phyloP scores from a whole-genome alignment of 1,140 invertebrate genomes.

The Elymnias hypermnestra region DNA sequence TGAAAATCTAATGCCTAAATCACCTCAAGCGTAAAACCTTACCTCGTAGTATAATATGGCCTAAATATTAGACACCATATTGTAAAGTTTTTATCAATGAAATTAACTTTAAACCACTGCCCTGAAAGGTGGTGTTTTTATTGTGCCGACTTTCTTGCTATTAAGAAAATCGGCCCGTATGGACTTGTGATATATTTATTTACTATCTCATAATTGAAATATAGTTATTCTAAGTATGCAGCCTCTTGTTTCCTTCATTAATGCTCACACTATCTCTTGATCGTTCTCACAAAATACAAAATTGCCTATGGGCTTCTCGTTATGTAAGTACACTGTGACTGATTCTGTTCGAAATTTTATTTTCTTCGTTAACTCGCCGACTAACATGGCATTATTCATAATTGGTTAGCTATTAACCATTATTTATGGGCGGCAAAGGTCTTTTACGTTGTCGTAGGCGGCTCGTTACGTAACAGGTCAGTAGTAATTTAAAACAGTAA shows the following conservation, averaged over 20 bases:
- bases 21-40: no score
- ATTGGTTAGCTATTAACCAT: constrained; percentile 28
- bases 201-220: no score
- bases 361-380: constrained; percentile 22
- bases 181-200: no score
- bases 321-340: constrained; percentile 24
- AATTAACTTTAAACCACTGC: no score
- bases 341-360: constrained; percentile 28
- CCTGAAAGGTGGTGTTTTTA: no score
- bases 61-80: no score
- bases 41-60: no score
- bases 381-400: constrained; percentile 27
- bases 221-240: constrained; percentile 1
- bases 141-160: no score
- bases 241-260: neutral
- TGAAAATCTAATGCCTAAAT: no score
- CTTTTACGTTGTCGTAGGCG: constrained; percentile 22
- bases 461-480: constrained; percentile 25
- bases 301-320: constrained; percentile 10
- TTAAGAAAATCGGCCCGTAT: no score
- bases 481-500: constrained; percentile 19
- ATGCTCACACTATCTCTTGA: constrained; percentile 4
- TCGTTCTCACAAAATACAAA: constrained; percentile 14
- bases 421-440: constrained; percentile 28
- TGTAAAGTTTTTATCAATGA: no score